Percentiles rank a stretch among this genome's conserved stretches.
Evolutionary conservation across 30 jellyfish, hydroid and myxozoan species (phyloP).

Genomic region (Aurelia sp.): DNA sequence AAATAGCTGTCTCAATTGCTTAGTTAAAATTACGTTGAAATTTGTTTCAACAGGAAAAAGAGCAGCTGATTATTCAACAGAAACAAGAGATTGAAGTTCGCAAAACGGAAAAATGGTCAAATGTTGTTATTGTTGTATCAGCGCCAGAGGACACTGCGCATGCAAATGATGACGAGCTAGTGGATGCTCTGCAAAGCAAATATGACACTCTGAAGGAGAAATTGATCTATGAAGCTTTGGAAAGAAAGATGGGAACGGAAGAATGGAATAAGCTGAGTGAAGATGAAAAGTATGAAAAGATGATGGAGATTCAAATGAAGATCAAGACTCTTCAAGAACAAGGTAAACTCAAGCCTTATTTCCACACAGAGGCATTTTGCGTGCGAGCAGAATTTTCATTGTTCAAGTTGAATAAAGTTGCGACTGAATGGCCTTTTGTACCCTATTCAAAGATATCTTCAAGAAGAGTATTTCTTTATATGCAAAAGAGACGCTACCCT

Average conservation of each 20-base stretch:
- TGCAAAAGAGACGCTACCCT: too few species aligned
- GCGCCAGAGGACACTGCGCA: constrained; percentile 57
- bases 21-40: too few species aligned
- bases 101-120: constrained; percentile 50
- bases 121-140: constrained; percentile 43
- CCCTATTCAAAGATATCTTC: too few species aligned
- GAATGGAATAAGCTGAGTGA: constrained; percentile 75
- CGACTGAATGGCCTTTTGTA: too few species aligned
- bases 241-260: constrained; percentile 64
- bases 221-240: constrained; percentile 83
- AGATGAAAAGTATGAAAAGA: constrained; percentile 62
- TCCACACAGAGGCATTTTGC: too few species aligned
- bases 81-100: constrained; percentile 50
- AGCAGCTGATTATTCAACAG: constrained; percentile 43
- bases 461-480: too few species aligned
- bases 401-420: too few species aligned
- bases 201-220: constrained; percentile 87
- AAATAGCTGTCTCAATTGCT: too few species aligned
- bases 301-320: constrained; percentile 71
- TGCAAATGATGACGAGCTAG: constrained; percentile 53
- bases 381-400: too few species aligned
- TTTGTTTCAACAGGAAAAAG: constrained; percentile 21
- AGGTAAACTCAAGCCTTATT: constrained; percentile 35
- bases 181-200: constrained; percentile 74
- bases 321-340: constrained; percentile 41